A percentile compares a stretch with the other conserved stretches of the same genome.
Evolutionary conservation across 1,140 invertebrate species (phyloP).

Genomic region (Zaprionus taronus): DNA sequence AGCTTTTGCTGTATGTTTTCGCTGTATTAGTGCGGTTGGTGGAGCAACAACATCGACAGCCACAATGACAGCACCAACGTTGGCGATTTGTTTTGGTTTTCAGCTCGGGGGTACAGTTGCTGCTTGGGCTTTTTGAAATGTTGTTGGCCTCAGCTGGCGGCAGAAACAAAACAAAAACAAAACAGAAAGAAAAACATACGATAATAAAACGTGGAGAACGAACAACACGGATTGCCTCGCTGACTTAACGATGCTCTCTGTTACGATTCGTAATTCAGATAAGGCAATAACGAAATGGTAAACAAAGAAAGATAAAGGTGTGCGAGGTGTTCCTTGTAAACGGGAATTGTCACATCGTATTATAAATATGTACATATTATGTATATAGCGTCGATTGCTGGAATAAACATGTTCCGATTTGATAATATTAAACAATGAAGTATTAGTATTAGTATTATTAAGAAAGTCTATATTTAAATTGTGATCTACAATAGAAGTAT

Average conservation of each 20-base stretch:
- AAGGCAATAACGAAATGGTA: not conserved
- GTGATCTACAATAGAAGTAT: no score
- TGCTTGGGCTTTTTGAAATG: slow-evolving; percentile 74
- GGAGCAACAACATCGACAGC: no score
- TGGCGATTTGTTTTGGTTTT: slow-evolving; percentile 77
- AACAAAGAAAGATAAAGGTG: slow-evolving; percentile 4
- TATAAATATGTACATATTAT: not conserved
- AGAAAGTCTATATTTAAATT: no score
- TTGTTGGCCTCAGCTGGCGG: slow-evolving; percentile 67
- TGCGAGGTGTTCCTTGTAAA: not conserved
- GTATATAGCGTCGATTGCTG: not conserved
- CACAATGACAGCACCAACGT: no score
- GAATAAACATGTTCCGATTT: not conserved
- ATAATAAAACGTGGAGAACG: slow-evolving; percentile 52
- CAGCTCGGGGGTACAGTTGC: slow-evolving; percentile 72
- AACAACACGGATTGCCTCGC: slow-evolving; percentile 8
- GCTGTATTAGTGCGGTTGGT: slow-evolving; percentile 53
- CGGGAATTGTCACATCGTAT: not conserved
- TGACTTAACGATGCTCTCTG: slow-evolving; percentile 28
- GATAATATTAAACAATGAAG: not conserved
- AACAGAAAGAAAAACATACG: slow-evolving; percentile 39
- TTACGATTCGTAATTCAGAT: not conserved
- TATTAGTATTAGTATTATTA: no score
- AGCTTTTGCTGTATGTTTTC: slow-evolving; percentile 65
- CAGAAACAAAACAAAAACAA: slow-evolving; percentile 37